Evolutionary conservation across 64 coral and sea anemone species (phyloP).

Genomic region (Acropora tenuis): DNA sequence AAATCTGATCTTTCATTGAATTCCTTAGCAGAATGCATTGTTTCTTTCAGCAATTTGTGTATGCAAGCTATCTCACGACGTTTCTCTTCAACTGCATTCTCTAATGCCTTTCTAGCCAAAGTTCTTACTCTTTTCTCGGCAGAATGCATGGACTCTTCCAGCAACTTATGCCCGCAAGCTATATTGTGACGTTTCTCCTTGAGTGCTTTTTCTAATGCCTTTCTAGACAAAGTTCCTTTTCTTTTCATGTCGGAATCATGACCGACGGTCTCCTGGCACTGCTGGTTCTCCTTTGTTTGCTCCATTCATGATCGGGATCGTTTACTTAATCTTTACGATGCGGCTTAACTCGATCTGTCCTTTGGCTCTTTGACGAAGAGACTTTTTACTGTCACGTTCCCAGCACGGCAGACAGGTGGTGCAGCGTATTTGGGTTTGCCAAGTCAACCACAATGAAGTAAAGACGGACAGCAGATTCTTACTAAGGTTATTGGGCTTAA

Average conservation of each 20-base stretch:
- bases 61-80: constrained; percentile 3
- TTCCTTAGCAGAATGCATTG: neutral
- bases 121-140: neutral
- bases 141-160: neutral
- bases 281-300: neutral
- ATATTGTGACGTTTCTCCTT: constrained; percentile 30
- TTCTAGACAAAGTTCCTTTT: constrained; percentile 4
- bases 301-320: neutral
- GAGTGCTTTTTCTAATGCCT: constrained; percentile 38
- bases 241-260: neutral
- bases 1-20: neutral
- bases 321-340: neutral
- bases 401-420: too few relatives aligned
- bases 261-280: neutral
- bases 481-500: too few relatives aligned
- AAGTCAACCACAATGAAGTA: too few relatives aligned
- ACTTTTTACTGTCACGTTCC: neutral
- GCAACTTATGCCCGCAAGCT: neutral
- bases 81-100: constrained; percentile 53
- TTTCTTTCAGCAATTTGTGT: constrained; percentile 4
- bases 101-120: constrained; percentile 29
- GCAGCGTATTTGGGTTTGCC: too few relatives aligned
- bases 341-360: neutral
- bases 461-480: too few relatives aligned
- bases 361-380: neutral